phyloP scores from a whole-genome alignment of 2,888 invertebrate species.

The Pseudococcus jackbeardsleyi region DNA sequence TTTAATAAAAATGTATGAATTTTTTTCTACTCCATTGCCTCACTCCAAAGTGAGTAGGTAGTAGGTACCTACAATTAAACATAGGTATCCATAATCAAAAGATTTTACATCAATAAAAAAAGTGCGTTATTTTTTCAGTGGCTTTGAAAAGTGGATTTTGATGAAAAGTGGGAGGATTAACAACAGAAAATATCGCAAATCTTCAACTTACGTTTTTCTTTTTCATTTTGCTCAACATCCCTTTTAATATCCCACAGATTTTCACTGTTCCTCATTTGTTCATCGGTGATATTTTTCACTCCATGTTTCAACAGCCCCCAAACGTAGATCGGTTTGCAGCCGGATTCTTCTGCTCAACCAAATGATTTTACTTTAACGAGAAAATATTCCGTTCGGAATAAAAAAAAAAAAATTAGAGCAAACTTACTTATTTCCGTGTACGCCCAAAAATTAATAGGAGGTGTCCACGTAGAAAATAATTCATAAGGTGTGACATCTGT shows the following conservation, averaged over 20 bases:
- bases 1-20: no score
- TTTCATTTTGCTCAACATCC: neutral
- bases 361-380: neutral
- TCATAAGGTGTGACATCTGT: neutral
- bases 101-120: no score
- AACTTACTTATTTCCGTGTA: neutral
- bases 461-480: neutral
- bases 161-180: no score
- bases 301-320: neutral
- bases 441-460: neutral
- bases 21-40: no score
- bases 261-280: neutral
- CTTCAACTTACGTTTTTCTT: conserved; percentile 1
- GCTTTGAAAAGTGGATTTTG: no score
- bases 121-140: no score
- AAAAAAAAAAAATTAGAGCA: neutral
- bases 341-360: neutral
- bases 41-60: no score
- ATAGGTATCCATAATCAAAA: no score
- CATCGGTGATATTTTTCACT: neutral
- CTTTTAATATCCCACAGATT: neutral
- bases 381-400: neutral
- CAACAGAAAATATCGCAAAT: neutral
- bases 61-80: no score
- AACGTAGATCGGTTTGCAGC: neutral